Conservation (phyloP, 2,113 vertebrate species). For the Ellobius talpinus region DNA sequence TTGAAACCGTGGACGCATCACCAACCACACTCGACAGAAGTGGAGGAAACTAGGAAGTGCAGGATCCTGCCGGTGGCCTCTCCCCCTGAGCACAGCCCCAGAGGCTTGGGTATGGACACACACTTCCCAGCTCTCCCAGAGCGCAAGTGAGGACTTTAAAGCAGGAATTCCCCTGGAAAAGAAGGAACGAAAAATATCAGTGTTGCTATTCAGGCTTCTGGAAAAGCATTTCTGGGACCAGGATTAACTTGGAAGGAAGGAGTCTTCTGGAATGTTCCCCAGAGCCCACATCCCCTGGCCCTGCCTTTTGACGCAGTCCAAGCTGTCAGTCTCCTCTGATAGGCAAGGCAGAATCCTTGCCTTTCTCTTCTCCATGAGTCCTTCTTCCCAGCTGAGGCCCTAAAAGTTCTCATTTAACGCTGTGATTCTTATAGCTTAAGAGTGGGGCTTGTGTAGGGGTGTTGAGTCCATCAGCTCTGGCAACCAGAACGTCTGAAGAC, state of each 20-base stretch:
- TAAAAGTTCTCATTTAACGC: neutral
- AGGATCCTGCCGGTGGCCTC: neutral
- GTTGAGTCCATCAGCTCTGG: no score
- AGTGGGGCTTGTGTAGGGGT: no score
- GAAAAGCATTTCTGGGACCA: neutral
- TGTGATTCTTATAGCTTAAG: neutral
- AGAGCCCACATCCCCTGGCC: neutral
- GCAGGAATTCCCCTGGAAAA: neutral
- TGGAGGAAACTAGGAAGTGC: neutral
- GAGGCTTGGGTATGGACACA: neutral
- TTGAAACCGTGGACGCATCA: neutral
- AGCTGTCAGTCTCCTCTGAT: no score
- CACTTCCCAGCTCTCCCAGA: neutral
- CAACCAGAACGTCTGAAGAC: neutral
- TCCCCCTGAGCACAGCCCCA: no score
- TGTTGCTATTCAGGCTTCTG: neutral
- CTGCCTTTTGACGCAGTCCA: neutral
- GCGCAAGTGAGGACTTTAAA: neutral
- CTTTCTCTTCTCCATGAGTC: neutral
- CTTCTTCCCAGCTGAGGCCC: neutral
- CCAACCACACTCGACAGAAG: neutral
- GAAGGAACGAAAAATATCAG: neutral
- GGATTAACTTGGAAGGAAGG: neutral
- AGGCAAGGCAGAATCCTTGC: neutral
- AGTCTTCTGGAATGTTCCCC: neutral